Evolutionary conservation across 2,113 vertebrate species (phyloP).

Genomic region (Carettochelys insculpta): DNA sequence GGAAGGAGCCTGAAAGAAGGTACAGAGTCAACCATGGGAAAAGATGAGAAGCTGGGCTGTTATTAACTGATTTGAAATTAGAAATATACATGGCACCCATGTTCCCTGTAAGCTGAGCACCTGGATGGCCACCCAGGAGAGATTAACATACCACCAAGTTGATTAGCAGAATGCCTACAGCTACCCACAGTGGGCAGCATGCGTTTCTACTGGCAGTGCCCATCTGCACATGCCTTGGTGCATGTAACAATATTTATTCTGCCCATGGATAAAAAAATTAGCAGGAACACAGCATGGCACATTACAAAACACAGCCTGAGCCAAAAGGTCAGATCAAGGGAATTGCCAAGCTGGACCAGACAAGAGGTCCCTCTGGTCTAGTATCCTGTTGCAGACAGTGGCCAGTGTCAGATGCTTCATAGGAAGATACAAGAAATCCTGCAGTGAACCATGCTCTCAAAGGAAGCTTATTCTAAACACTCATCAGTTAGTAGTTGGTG

Average conservation of each 20-base stretch:
- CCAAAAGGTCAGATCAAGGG: not conserved
- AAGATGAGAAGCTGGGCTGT: not conserved
- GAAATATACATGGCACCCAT: not conserved
- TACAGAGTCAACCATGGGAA: fast-evolving
- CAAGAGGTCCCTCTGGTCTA: not conserved
- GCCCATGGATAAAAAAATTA: too few species aligned
- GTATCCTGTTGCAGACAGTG: not conserved
- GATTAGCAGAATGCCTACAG: too few species aligned
- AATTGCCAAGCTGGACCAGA: not conserved
- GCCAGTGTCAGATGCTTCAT: not conserved
- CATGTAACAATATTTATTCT: too few species aligned
- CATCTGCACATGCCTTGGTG: too few species aligned
- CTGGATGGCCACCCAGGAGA: too few species aligned
- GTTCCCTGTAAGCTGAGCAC: too few species aligned
- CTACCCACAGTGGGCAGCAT: too few species aligned
- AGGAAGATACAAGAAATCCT: not conserved
- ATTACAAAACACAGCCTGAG: fast-evolving
- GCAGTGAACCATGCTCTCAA: not conserved
- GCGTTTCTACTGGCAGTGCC: too few species aligned
- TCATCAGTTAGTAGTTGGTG: fast-evolving
- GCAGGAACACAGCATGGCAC: too few species aligned
- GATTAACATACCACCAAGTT: too few species aligned
- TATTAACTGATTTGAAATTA: not conserved
- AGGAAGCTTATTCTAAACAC: not conserved
- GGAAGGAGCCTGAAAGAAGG: not conserved